Conservation (phyloP, 2,797 vertebrate species). For the Sebastolobus alascanus region DNA sequence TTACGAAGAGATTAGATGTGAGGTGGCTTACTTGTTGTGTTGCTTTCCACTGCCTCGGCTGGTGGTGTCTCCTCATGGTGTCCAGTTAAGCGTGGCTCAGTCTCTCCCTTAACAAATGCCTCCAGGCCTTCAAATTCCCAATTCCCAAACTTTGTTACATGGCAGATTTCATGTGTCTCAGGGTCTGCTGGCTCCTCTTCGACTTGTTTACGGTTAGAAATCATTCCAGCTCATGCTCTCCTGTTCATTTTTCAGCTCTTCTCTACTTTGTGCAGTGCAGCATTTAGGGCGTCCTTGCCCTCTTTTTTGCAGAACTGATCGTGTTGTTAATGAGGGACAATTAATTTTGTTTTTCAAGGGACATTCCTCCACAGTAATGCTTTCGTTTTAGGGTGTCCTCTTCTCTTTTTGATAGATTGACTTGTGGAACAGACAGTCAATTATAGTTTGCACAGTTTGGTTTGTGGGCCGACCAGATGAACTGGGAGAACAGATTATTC, state of each 20-base stretch:
- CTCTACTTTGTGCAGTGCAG: neutral
- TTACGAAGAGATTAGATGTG: constrained; percentile 23
- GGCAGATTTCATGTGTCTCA: constrained; percentile 42
- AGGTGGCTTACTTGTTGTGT: constrained; percentile 31
- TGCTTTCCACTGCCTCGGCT: constrained; percentile 19
- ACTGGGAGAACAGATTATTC: neutral
- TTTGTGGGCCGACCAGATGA: neutral
- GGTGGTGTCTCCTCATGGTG: constrained; percentile 15
- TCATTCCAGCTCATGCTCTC: constrained; percentile 8
- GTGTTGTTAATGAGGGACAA: neutral
- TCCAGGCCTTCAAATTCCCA: constrained; percentile 57
- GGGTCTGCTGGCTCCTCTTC: constrained; percentile 32
- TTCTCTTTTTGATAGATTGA: constrained; percentile 1
- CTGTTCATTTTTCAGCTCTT: neutral
- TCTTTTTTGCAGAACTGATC: neutral
- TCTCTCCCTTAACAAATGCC: constrained; percentile 42
- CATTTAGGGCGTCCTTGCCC: neutral
- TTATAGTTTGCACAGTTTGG: neutral
- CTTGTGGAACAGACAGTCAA: neutral
- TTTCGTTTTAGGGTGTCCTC: neutral
- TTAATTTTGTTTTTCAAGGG: neutral
- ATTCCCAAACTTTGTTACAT: constrained; percentile 55
- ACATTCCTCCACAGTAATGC: neutral
- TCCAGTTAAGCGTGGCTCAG: constrained; percentile 38
- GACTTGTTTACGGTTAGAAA: constrained; percentile 32